Percentiles rank a stretch among this genome's conserved stretches.
Conservation (phyloP, 2,888 invertebrate genomes). For the Abscondita cerata region DNA sequence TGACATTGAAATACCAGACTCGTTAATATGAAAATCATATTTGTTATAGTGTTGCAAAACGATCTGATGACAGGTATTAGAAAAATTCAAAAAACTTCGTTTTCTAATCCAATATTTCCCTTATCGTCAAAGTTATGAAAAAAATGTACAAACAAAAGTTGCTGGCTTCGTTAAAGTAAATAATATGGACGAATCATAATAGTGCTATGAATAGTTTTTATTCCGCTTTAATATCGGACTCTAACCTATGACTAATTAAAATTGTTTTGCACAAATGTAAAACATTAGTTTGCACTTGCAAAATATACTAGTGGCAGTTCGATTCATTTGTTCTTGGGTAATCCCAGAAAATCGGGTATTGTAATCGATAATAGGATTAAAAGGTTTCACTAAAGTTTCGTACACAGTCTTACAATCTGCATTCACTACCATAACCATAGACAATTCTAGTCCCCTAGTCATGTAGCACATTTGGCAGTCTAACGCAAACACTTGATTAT, state of each 20-base stretch:
- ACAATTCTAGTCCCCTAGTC: constrained; percentile 87
- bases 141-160: no score
- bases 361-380: constrained; percentile 90
- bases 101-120: constrained; percentile 85
- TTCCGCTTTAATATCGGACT: constrained; percentile 94
- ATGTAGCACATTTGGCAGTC: constrained; percentile 99
- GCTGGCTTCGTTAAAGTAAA: no score
- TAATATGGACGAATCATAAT: constrained; percentile 94
- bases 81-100: constrained; percentile 90
- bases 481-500: constrained; percentile 84
- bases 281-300: constrained; percentile 89
- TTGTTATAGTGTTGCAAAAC: constrained; percentile 32
- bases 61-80: constrained; percentile 75
- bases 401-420: constrained; percentile 80
- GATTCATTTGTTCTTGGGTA: constrained; percentile 81
- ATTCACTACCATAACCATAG: constrained; percentile 90
- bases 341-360: constrained; percentile 97
- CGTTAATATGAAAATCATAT: no score
- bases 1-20: no score
- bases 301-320: constrained; percentile 78
- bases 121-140: constrained; percentile 94
- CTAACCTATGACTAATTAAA: constrained; percentile 96
- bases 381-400: constrained; percentile 90
- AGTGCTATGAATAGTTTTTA: constrained; percentile 88
- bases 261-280: constrained; percentile 92